Conservation (phyloP, 2,888 invertebrate genomes). For the Smittia sp. region DNA sequence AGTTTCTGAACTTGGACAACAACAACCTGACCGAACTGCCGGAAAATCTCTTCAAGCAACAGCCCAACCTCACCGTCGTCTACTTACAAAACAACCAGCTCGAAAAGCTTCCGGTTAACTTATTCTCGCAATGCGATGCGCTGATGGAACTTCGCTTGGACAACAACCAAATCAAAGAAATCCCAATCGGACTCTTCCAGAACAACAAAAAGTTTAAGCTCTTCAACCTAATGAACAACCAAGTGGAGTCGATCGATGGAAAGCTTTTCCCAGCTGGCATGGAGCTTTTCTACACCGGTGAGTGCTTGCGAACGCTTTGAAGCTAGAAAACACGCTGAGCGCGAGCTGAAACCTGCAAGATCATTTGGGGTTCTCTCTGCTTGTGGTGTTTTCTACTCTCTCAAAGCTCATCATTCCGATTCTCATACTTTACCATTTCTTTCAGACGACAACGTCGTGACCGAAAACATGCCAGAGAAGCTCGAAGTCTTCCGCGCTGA, state of each 20-base stretch:
- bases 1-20: not conserved
- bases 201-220: not conserved
- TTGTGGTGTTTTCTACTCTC: too few species aligned
- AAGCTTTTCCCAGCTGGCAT: not conserved
- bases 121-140: not conserved
- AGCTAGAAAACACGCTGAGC: not conserved
- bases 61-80: not conserved
- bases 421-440: not conserved
- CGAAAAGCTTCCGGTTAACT: not conserved
- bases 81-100: not conserved
- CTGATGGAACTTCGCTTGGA: not conserved
- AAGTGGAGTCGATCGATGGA: not conserved
- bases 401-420: too few species aligned
- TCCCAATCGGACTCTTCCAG: not conserved
- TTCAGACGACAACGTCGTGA: not conserved
- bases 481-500: not conserved
- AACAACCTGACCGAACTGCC: not conserved
- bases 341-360: too few species aligned
- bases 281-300: not conserved
- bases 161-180: not conserved
- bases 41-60: not conserved
- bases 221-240: not conserved
- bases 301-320: not conserved
- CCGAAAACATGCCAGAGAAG: not conserved
- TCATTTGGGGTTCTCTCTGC: too few species aligned